These are phyloP conservation scores for Enhydra lutris DNA, from an alignment of 2,113 vertebrate species.

Conservation along the genomic window DNA sequence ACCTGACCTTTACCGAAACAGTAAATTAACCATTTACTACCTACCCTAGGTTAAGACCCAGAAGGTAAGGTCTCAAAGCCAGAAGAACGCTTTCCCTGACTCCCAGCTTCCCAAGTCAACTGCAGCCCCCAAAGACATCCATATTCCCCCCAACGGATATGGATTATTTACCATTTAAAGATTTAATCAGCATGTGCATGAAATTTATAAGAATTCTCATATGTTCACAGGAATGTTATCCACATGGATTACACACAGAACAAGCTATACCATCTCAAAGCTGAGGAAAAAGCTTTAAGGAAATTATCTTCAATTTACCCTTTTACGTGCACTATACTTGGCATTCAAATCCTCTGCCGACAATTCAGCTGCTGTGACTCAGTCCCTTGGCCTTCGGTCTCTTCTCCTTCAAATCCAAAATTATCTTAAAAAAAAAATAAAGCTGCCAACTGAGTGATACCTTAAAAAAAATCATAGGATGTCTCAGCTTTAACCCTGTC, in stretches of 20 bases:
- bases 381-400: neutral
- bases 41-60: neutral
- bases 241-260: neutral
- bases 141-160: neutral
- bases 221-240: neutral
- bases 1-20: neutral
- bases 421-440: neutral
- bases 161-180: neutral
- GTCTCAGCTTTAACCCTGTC: neutral
- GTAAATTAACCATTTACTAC: neutral
- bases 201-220: neutral
- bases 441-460: no score
- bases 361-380: neutral
- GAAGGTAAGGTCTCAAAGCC: neutral
- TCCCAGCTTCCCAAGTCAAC: neutral
- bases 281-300: neutral
- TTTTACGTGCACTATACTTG: neutral
- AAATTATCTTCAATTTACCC: neutral
- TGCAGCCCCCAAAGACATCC: neutral
- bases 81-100: neutral
- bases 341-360: neutral
- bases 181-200: neutral
- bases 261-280: neutral
- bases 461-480: neutral
- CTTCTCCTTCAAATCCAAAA: conserved; percentile 15